Evolutionary conservation across 2,888 invertebrate species (phyloP).

Genomic region (Aporophyla nigra): DNA sequence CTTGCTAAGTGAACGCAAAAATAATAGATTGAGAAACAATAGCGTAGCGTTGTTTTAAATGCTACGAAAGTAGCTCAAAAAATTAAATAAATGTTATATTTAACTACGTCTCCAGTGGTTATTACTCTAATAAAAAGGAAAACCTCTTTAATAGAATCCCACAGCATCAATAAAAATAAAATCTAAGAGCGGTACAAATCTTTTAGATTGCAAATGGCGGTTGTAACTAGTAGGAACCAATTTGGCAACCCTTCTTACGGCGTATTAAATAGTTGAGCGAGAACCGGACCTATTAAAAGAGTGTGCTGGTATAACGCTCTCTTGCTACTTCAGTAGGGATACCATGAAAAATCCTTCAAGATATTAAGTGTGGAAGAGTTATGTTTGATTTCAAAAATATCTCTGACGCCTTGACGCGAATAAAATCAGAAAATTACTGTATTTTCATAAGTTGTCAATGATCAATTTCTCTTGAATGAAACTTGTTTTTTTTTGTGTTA

Average conservation of each 20-base stretch:
- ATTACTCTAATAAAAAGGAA: slow-evolving; percentile 45
- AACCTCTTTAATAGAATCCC: slow-evolving; percentile 24
- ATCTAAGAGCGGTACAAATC: slow-evolving; percentile 58
- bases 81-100: slow-evolving; percentile 3
- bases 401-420: background rate
- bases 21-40: no score
- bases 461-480: background rate
- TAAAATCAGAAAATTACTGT: background rate
- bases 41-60: background rate
- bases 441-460: background rate
- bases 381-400: background rate
- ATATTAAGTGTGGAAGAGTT: background rate
- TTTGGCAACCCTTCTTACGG: slow-evolving; percentile 69
- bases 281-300: slow-evolving; percentile 69
- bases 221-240: slow-evolving; percentile 67
- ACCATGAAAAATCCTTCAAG: slow-evolving; percentile 33
- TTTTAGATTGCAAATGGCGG: slow-evolving; percentile 63
- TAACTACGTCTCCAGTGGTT: slow-evolving; percentile 13
- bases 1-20: no score
- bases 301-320: slow-evolving; percentile 34
- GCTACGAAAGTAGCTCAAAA: slow-evolving; percentile 8
- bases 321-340: slow-evolving; percentile 25
- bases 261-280: slow-evolving; percentile 66
- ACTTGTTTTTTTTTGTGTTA: background rate
- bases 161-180: slow-evolving; percentile 61